These are phyloP conservation scores for Ips typographus DNA, from an alignment of 1,140 invertebrate genomes.

Conservation along the genomic window DNA sequence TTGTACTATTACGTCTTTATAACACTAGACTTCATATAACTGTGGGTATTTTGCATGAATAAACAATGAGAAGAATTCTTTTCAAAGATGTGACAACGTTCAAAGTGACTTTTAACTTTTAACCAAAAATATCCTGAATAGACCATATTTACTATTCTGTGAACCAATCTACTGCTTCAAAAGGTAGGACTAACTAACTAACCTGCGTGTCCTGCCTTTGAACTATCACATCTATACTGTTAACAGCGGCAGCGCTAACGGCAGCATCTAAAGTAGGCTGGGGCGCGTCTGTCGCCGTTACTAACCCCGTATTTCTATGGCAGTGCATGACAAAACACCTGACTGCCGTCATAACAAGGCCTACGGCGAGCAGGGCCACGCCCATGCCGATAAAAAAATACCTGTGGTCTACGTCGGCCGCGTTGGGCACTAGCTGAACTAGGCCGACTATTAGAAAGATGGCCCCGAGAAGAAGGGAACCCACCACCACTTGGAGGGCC, in stretches of 20 bases:
- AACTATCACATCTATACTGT: conserved; percentile 51
- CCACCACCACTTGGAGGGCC: conserved; percentile 72
- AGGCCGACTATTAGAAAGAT: conserved; percentile 77
- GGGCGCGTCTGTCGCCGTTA: conserved; percentile 42
- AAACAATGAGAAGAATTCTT: not conserved
- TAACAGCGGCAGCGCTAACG: conserved; percentile 32
- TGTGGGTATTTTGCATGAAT: no score
- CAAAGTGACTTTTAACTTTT: not conserved
- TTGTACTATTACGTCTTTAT: no score
- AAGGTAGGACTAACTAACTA: conserved; percentile 8
- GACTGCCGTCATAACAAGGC: conserved; percentile 56
- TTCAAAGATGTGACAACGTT: not conserved
- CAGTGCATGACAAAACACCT: conserved; percentile 51
- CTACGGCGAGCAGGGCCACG: conserved; percentile 59
- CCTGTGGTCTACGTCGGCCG: conserved; percentile 73
- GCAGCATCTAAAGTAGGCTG: conserved; percentile 43
- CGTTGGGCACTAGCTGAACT: conserved; percentile 77
- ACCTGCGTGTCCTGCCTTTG: conserved; percentile 51
- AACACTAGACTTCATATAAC: no score
- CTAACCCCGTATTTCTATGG: conserved; percentile 40
- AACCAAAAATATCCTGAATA: no score
- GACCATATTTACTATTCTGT: no score
- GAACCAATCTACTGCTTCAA: no score
- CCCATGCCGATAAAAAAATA: conserved; percentile 69
- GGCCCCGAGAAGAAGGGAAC: conserved; percentile 72